These are phyloP conservation scores for Ceratina japonica DNA, from an alignment of 1,140 invertebrate genomes.

Conservation along the genomic window DNA sequence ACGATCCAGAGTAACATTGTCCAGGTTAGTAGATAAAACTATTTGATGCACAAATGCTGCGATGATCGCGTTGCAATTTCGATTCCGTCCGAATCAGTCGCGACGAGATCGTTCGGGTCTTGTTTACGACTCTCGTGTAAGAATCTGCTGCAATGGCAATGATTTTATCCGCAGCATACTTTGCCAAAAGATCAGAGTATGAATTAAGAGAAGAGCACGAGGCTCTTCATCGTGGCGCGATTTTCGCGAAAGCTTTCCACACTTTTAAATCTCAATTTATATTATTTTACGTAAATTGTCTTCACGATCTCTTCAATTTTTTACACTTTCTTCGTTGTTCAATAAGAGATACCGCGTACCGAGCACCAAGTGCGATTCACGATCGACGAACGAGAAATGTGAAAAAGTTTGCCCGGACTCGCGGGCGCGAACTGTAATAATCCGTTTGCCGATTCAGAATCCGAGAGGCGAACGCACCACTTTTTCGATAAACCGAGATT, in stretches of 20 bases:
- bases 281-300: neutral
- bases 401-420: neutral
- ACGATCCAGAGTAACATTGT: conserved; percentile 50
- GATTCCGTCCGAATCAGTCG: conserved; percentile 19
- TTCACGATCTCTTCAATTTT: neutral
- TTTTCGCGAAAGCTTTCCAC: neutral
- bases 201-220: conserved; percentile 54
- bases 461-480: conserved; percentile 62
- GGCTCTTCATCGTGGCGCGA: conserved; percentile 40
- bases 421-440: conserved; percentile 25
- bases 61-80: conserved; percentile 18
- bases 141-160: conserved; percentile 62
- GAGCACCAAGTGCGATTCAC: neutral
- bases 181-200: conserved; percentile 26
- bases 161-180: conserved; percentile 61
- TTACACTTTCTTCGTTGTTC: neutral
- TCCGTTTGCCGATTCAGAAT: conserved; percentile 65
- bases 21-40: conserved; percentile 16
- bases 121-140: conserved; percentile 60
- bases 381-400: neutral
- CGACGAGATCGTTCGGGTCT: conserved; percentile 37
- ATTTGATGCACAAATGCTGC: conserved; percentile 3
- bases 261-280: neutral
- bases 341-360: neutral
- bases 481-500: conserved; percentile 68